These are phyloP conservation scores for Metopolophium dirhodum DNA, from an alignment of 1,140 invertebrate species.

Conservation along the genomic window DNA sequence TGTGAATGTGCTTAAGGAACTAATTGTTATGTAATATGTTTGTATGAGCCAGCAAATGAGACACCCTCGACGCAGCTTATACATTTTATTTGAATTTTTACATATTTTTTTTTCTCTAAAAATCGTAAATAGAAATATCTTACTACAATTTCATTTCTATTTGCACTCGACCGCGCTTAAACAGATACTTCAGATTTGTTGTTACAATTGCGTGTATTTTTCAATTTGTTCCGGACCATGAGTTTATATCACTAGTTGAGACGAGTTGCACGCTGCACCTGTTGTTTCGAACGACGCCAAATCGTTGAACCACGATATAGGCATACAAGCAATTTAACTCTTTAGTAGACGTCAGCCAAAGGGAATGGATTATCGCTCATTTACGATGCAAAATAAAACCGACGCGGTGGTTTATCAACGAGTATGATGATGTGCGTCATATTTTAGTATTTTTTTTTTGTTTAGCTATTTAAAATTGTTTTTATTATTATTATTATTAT, in stretches of 20 bases:
- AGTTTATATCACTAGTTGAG: neutral
- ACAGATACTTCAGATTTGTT: neutral
- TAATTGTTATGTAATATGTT: too few species aligned
- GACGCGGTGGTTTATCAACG: neutral
- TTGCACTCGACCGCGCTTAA: neutral
- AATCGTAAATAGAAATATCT: neutral
- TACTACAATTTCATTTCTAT: neutral
- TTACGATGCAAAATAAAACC: neutral
- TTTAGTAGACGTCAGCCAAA: neutral
- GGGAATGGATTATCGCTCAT: neutral
- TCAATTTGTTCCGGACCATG: neutral
- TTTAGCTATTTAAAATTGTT: neutral
- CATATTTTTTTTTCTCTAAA: neutral
- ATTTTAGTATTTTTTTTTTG: neutral
- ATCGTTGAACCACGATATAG: neutral
- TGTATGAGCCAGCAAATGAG: too few species aligned
- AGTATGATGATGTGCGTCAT: neutral
- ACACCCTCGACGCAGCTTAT: neutral
- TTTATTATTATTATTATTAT: neutral
- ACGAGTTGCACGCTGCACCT: neutral
- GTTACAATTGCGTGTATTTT: neutral
- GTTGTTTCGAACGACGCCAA: neutral
- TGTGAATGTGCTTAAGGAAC: too few species aligned
- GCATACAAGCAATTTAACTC: neutral
- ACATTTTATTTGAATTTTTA: neutral